Percentiles rank a stretch among this genome's conserved stretches.
Evolutionary conservation across 2,888 invertebrate species (phyloP).

Genomic region (Ophonus ardosiacus): DNA sequence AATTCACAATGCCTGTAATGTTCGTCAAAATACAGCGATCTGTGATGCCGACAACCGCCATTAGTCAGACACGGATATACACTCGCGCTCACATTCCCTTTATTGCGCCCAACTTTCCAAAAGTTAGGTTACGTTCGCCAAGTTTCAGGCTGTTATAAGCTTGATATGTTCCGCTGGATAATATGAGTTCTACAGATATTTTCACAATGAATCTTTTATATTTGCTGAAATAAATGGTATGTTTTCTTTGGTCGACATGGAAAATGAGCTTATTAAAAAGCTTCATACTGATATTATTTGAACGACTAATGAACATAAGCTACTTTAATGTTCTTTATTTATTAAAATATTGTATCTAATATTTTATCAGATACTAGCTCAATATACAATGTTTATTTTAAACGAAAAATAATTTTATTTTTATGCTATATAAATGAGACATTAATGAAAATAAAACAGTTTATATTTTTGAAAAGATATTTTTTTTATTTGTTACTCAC

Average conservation of each 20-base stretch:
- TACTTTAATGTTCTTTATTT: not conserved
- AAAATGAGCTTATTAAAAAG: not conserved
- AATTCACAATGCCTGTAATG: not conserved
- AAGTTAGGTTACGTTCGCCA: slow-evolving; percentile 8
- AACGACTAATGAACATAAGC: not conserved
- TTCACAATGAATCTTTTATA: not conserved
- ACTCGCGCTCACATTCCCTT: slow-evolving; percentile 31
- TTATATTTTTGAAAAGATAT: no score
- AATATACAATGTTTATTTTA: no score
- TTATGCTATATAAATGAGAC: no score
- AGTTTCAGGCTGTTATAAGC: not conserved
- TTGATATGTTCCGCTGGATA: slow-evolving; percentile 2
- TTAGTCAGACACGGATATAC: slow-evolving; percentile 34
- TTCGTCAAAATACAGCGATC: slow-evolving; percentile 2
- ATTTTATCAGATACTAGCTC: not conserved
- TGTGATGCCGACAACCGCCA: not conserved
- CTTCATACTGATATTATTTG: not conserved
- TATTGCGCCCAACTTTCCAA: slow-evolving; percentile 16
- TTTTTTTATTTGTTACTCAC: no score
- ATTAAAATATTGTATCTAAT: not conserved
- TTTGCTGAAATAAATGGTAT: not conserved
- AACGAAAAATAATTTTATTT: no score
- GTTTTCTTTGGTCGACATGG: not conserved
- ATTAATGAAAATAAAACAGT: no score
- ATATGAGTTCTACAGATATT: not conserved